Evolutionary conservation across 2,888 invertebrate genomes (phyloP), one percentile per base, ranked within the genome.

Genomic region (Portevinia maculata): DNA sequence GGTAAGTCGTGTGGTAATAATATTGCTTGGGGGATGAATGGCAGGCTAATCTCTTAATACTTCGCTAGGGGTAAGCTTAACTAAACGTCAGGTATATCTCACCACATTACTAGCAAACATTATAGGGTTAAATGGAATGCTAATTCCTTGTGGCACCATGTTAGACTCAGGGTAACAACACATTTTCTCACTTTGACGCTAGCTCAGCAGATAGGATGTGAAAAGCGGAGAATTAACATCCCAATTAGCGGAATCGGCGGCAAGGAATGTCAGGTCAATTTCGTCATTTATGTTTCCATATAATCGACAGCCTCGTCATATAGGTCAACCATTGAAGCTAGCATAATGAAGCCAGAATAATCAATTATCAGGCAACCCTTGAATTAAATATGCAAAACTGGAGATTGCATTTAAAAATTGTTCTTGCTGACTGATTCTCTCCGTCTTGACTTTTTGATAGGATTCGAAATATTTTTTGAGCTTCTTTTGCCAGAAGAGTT

Each of bases 241-340:
- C 52, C 52, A 21, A 52, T 28, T 1, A 52, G 30, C 30, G 52
- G 52, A 15, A 52, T 52, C 13, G 32, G 52, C 15, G 30, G 30
- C 3, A 1, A 13, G 13, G 52, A 52, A 13, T 28, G 30, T 15
- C 11, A 13, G 7, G 15, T 32, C 4, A 32, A 32, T 30, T 52
- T 30, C 6, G 30, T 32, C 2, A 15, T 15, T 13, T 1, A 3
- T 5, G 0, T 32, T 3, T 1, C 13, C 13, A 7, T 52, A 6
- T 30, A 52, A 30, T 30, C 30, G 1, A 32, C 7, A 17, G 32
- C 13, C 1, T 52, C 17, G 0, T n/a, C 30, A 1, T 32, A 7
- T 3, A 52, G 15, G n/a, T 1, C 21, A 19, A 48, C 48, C 1
- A 21, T 48, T n/a, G n/a, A n/a, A n/a, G n/a, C n/a, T n/a, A n/a